Conservation (phyloP, 2,888 invertebrate species). For the Mycalesis mineus region DNA sequence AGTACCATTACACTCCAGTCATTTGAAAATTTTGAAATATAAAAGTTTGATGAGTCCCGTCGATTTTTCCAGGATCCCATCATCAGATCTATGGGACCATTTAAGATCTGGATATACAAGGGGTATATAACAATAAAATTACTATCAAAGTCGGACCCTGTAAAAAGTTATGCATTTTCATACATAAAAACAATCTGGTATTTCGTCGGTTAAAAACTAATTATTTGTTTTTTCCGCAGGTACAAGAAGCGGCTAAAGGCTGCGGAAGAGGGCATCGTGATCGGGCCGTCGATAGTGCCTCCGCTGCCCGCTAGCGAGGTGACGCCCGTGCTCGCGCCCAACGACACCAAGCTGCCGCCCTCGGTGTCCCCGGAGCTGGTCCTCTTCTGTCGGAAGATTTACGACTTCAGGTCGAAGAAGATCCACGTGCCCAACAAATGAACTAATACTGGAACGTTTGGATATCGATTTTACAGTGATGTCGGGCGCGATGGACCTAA, state of each 20-base stretch:
- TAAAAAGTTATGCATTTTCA: too few species aligned
- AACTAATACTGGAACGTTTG: constrained; percentile 35
- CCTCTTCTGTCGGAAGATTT: constrained; percentile 94
- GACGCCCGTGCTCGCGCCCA: constrained; percentile 66
- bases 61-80: too few species aligned
- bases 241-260: constrained; percentile 90
- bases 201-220: too few species aligned
- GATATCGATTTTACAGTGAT: constrained; percentile 33
- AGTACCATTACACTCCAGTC: background rate
- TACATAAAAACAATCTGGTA: too few species aligned
- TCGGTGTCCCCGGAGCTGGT: constrained; percentile 87
- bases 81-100: too few species aligned
- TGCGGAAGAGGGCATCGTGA: constrained; percentile 85
- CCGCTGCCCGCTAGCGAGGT: constrained; percentile 78
- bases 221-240: constrained; percentile 63
- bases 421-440: constrained; percentile 75
- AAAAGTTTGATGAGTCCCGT: too few species aligned
- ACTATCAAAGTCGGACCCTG: too few species aligned
- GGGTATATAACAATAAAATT: too few species aligned
- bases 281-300: constrained; percentile 86
- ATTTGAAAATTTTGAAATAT: too few species aligned
- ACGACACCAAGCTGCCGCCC: constrained; percentile 82
- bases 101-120: too few species aligned
- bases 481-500: constrained; percentile 33
- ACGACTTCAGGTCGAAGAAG: constrained; percentile 94